Conservation (phyloP, 2,797 vertebrate species). For the Dendrocincla fuliginosa region DNA sequence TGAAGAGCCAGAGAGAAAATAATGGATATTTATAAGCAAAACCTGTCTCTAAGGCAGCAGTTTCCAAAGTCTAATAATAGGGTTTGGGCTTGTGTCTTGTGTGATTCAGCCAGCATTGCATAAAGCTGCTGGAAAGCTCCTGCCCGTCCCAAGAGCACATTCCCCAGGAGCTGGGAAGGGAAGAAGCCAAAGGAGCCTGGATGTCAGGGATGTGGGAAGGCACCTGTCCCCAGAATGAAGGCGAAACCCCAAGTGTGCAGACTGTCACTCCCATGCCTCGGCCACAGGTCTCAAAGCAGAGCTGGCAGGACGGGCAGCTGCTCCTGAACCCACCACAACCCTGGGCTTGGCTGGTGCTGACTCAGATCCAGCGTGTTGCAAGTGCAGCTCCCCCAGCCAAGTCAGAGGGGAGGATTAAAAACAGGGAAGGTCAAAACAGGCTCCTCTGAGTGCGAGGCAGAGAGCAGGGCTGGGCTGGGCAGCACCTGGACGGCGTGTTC, state of each 20-base stretch:
- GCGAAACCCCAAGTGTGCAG: background rate
- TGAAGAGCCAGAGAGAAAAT: background rate
- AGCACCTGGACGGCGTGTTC: slow-evolving; percentile 9
- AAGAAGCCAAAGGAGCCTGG: background rate
- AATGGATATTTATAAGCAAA: slow-evolving; percentile 42
- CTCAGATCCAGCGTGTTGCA: background rate
- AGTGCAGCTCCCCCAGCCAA: background rate
- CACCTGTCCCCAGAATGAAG: background rate
- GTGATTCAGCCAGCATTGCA: slow-evolving; percentile 25
- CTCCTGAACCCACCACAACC: background rate
- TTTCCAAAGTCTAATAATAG: slow-evolving; percentile 61
- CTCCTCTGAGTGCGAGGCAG: background rate
- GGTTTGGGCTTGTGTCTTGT: background rate
- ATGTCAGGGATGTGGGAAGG: background rate
- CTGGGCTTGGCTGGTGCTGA: background rate
- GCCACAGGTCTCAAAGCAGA: background rate
- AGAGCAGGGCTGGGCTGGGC: background rate
- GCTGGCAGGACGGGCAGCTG: fast-evolving
- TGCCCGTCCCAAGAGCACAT: background rate
- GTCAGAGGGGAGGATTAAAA: background rate
- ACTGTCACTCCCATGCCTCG: fast-evolving
- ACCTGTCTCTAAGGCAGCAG: slow-evolving; percentile 61
- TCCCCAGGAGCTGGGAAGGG: background rate
- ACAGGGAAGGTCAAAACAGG: background rate
- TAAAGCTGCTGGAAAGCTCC: slow-evolving; percentile 6